Conservation (phyloP, 2,113 vertebrate genomes). For the Tor tambroides region DNA sequence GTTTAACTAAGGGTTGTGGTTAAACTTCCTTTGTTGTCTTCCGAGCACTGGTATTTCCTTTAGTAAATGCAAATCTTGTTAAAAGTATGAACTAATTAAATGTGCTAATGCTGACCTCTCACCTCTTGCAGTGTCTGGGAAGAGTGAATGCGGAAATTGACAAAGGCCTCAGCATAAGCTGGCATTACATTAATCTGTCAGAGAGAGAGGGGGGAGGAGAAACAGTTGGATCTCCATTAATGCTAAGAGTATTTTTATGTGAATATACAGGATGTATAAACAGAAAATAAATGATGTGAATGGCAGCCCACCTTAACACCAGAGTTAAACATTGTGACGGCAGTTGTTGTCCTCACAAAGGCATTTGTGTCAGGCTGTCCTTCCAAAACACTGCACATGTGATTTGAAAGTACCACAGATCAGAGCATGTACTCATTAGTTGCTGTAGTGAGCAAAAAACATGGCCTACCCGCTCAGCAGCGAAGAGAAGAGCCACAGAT, state of each 20-base stretch:
- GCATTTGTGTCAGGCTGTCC: conserved; percentile 78
- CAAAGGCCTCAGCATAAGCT: conserved; percentile 79
- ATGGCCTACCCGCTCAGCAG: conserved; percentile 84
- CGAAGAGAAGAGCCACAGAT: conserved; percentile 91
- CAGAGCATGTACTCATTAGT: neutral
- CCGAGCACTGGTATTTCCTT: neutral
- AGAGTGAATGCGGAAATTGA: conserved; percentile 90
- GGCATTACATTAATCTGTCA: conserved; percentile 86
- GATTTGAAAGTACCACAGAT: neutral
- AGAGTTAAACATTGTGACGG: conserved; percentile 88
- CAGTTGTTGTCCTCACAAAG: conserved; percentile 87
- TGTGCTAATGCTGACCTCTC: conserved; percentile 4
- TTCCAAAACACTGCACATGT: conserved; percentile 79
- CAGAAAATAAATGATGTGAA: neutral
- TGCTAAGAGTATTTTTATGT: neutral
- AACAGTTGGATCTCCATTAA: neutral
- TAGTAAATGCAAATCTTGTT: neutral
- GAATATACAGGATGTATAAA: neutral
- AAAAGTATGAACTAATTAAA: neutral
- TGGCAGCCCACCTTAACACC: conserved; percentile 86
- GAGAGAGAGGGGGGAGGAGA: neutral
- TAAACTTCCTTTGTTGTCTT: neutral
- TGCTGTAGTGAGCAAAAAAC: neutral
- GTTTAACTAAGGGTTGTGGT: neutral
- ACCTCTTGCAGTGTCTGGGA: conserved; percentile 86